Conservation (phyloP, 2,113 vertebrate species). For the Phylloscopus trochilus region DNA sequence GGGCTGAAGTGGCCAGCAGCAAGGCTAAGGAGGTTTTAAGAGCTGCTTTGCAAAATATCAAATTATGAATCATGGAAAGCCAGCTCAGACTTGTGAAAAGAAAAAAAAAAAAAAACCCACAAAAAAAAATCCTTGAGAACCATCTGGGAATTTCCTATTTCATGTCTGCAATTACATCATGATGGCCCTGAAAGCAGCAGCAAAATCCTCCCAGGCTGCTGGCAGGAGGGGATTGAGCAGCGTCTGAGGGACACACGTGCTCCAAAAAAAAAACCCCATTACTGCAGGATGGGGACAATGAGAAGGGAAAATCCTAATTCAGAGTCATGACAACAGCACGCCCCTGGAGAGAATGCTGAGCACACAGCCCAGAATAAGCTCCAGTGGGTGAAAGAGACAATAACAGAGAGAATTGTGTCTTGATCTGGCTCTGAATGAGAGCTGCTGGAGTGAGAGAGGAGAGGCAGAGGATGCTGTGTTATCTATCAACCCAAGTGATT, state of each 20-base stretch:
- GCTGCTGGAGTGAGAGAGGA: neutral
- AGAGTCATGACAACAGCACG: neutral
- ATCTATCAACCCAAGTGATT: slow-evolving; percentile 39
- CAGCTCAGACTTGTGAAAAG: neutral
- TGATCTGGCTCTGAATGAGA: slow-evolving; percentile 27
- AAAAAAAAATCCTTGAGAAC: neutral
- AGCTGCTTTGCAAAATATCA: neutral
- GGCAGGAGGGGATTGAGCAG: neutral
- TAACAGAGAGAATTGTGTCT: neutral
- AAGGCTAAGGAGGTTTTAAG: neutral
- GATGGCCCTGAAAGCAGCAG: neutral
- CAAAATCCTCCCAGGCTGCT: neutral
- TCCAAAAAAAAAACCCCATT: neutral
- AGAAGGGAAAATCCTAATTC: neutral
- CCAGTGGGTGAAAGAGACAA: neutral
- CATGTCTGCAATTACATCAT: neutral
- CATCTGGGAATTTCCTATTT: neutral
- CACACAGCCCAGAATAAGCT: neutral
- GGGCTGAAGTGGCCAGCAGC: neutral
- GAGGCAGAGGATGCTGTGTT: neutral
- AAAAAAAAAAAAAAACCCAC: too few relatives aligned
- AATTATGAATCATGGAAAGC: neutral
- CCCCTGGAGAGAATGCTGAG: slow-evolving; percentile 4
- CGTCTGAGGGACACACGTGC: neutral
- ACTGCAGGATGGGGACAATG: neutral